Evolutionary conservation across 2,888 invertebrate genomes (phyloP), one percentile per base, ranked within the genome.

Genomic region (Smittia sp.): DNA sequence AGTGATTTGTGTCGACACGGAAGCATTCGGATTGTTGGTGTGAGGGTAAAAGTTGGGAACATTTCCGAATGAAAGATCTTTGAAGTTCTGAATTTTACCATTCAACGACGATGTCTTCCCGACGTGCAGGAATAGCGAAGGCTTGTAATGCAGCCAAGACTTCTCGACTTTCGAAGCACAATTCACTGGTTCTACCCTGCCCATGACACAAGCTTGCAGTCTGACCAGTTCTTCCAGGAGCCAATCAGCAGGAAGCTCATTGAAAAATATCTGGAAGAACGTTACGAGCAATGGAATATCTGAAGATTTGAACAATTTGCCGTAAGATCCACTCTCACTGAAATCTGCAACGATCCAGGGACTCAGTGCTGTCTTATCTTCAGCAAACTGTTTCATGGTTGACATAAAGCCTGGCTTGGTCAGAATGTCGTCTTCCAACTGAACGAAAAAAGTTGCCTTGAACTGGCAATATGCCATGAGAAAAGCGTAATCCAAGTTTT

Each of bases 161-260:
- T 87, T 86, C 9, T 88, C 86, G 25, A 11, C 20, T 15, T 13
- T 15, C 15, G 67, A 41, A 32, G 18, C 9, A 74, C 74, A 75
- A 85, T 88, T 88, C 81, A 91, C 91, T 75, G 84, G 82, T 78
- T 87, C n/a, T n/a, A n/a, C 87, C 79, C 90, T 92, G 76, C 92
- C 90, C 76, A 90, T 87, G 78, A 89, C 90, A 83, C 98, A 98
- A 15, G 91, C 90, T 82, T 92, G 93, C 1, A 95, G 94, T 74
- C 90, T 89, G 72, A 97, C 87, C 76, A 96, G 89, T 80, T 95
- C 91, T 78, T 96, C 95, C 11, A 98, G 83, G 3, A 98, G 85
- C 98, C 98, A 98, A 80, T 98, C 98, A 0, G 96, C 96, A 0
- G 98, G 98, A 83, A 97, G 96, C 79, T 97, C 95, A 79, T 90